Conservation (phyloP, 2,797 vertebrate species). For the Poecilia gillii region DNA sequence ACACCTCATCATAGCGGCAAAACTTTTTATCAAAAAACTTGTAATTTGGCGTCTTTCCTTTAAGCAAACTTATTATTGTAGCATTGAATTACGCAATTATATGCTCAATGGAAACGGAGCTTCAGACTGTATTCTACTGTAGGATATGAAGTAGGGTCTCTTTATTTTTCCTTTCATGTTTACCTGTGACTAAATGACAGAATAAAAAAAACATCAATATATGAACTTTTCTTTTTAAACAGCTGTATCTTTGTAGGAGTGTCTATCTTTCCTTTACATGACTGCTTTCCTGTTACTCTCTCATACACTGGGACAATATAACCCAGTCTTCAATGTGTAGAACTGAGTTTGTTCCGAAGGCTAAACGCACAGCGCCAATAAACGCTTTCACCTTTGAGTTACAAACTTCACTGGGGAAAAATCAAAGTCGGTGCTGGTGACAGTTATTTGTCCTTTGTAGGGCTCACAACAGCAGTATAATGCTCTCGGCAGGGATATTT, state of each 20-base stretch:
- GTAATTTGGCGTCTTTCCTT: too few relatives aligned
- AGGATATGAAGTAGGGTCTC: not conserved
- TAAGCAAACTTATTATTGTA: too few relatives aligned
- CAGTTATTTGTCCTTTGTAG: slow-evolving; percentile 35
- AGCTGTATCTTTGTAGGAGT: not conserved
- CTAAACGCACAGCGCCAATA: not conserved
- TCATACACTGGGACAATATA: not conserved
- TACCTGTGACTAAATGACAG: not conserved
- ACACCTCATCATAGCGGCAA: too few relatives aligned
- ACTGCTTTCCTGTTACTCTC: not conserved
- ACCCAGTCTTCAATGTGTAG: not conserved
- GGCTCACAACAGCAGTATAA: slow-evolving; percentile 21
- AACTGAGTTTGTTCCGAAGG: not conserved
- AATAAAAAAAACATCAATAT: not conserved
- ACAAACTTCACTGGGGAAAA: slow-evolving; percentile 5
- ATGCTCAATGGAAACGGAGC: too few relatives aligned
- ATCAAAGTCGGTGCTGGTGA: slow-evolving; percentile 2
- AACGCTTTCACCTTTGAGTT: not conserved
- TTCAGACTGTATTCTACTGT: too few relatives aligned
- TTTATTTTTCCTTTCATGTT: not conserved
- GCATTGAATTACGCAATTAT: too few relatives aligned
- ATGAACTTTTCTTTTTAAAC: not conserved
- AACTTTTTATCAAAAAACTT: too few relatives aligned
- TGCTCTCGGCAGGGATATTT: slow-evolving; percentile 19
- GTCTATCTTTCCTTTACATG: not conserved